phyloP scores from a whole-genome alignment of 2,797 vertebrate genomes.

The Hyperoplus lanceolatus region DNA sequence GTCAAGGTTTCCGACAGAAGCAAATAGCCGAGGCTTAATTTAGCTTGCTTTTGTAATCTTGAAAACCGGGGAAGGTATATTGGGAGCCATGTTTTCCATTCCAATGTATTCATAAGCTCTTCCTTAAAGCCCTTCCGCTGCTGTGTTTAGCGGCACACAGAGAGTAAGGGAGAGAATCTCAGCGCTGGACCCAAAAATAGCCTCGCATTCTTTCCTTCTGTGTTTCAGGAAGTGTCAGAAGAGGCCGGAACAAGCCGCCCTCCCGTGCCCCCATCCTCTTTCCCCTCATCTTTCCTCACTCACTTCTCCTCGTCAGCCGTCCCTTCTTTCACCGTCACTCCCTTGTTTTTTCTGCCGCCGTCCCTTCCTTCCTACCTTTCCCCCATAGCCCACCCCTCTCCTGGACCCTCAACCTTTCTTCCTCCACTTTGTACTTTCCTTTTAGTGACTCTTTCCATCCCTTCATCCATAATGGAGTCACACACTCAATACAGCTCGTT shows the following conservation, averaged over 20 bases:
- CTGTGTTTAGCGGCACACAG: slow-evolving; percentile 75
- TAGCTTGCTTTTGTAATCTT: slow-evolving; percentile 64
- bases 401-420: slow-evolving; percentile 19
- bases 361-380: slow-evolving; percentile 27
- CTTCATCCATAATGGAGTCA: not conserved
- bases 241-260: slow-evolving; percentile 72
- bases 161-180: slow-evolving; percentile 73
- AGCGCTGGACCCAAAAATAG: slow-evolving; percentile 82
- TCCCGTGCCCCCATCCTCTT: slow-evolving; percentile 45
- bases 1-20: slow-evolving; percentile 36
- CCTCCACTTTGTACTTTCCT: slow-evolving; percentile 5
- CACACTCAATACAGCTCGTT: slow-evolving; percentile 2
- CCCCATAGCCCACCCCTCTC: slow-evolving; percentile 52
- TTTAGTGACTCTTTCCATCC: not conserved
- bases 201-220: slow-evolving; percentile 82
- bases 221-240: slow-evolving; percentile 82
- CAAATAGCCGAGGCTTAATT: slow-evolving; percentile 52
- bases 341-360: slow-evolving; percentile 7
- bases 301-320: slow-evolving; percentile 16
- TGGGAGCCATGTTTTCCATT: slow-evolving; percentile 65
- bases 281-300: slow-evolving; percentile 13
- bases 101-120: slow-evolving; percentile 75
- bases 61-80: slow-evolving; percentile 43
- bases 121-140: slow-evolving; percentile 77
- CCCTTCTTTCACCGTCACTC: slow-evolving; percentile 31